Evolutionary conservation across 2,113 vertebrate genomes (phyloP).

Genomic region (Vicugna pacos): DNA sequence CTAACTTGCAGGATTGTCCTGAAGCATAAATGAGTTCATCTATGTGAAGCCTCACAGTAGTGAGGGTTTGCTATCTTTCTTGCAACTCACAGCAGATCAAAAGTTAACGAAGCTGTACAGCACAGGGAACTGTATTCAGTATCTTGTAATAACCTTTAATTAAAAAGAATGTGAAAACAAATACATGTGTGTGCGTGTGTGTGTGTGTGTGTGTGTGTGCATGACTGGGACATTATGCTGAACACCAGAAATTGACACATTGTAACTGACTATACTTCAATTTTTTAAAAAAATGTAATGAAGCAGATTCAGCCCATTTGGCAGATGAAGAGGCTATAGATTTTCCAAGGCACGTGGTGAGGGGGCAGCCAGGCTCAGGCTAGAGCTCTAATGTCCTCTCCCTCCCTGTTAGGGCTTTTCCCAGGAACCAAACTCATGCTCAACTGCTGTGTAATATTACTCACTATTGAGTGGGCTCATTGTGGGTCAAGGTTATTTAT

Average conservation of each 20-base stretch:
- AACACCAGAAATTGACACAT: too few relatives aligned
- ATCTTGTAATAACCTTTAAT: too few relatives aligned
- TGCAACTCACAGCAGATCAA: not conserved
- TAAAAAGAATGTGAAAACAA: too few relatives aligned
- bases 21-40: not conserved
- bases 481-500: not conserved
- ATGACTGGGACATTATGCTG: too few relatives aligned
- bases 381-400: not conserved
- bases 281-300: not conserved
- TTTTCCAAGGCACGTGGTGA: rapidly evolving
- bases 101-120: not conserved
- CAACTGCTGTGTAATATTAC: not conserved
- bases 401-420: too few relatives aligned
- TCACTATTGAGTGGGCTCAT: not conserved
- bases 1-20: not conserved
- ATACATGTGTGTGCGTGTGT: too few relatives aligned
- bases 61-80: not conserved
- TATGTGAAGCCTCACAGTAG: not conserved
- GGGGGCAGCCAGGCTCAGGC: too few relatives aligned
- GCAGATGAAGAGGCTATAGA: not conserved
- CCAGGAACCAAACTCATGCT: not conserved
- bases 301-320: not conserved
- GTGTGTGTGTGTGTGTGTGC: too few relatives aligned
- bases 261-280: too few relatives aligned
- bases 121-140: too few relatives aligned